Percentiles rank a stretch among this genome's conserved stretches.
Conservation (phyloP, 2,113 vertebrate genomes). For the Paralichthys olivaceus region DNA sequence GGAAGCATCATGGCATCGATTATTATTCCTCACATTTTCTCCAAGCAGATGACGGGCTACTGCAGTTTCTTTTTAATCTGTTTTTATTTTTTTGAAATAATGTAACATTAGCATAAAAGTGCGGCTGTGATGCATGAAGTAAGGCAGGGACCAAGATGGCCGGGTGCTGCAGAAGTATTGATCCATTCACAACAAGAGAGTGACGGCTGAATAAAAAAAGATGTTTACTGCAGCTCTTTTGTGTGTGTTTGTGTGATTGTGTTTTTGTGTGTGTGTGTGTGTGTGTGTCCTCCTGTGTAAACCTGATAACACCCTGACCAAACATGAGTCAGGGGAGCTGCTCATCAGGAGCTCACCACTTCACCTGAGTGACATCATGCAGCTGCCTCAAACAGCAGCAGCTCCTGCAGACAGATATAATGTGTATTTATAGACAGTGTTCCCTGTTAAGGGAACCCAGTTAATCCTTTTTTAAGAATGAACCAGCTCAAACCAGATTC, state of each 20-base stretch:
- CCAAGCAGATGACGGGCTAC: conserved; percentile 55
- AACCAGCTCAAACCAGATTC: conserved; percentile 25
- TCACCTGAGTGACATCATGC: conserved; percentile 62
- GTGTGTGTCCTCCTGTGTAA: conserved; percentile 29
- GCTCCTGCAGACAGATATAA: conserved; percentile 17
- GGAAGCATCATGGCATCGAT: conserved; percentile 57
- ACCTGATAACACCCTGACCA: conserved; percentile 47
- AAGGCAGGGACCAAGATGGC: conserved; percentile 26
- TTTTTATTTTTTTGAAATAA: conserved; percentile 16
- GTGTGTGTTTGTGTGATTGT: conserved; percentile 7
- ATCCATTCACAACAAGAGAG: conserved; percentile 50
- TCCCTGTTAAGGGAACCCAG: conserved; percentile 53
- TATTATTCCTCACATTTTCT: conserved; percentile 43
- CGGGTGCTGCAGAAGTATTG: conserved; percentile 64
- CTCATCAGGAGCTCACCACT: conserved; percentile 21
- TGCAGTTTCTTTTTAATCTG: conserved; percentile 17
- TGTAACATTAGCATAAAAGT: conserved; percentile 52
- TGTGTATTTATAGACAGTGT: conserved; percentile 59
- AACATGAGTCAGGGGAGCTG: conserved; percentile 53
- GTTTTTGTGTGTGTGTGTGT: conserved; percentile 12
- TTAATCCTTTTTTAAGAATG: conserved; percentile 39
- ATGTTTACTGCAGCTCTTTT: conserved; percentile 24
- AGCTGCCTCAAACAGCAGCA: conserved; percentile 33
- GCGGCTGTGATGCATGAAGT: conserved; percentile 20
- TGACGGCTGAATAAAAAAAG: conserved; percentile 45